Conservation (phyloP, 2,888 invertebrate species). For the Lymantria monacha region DNA sequence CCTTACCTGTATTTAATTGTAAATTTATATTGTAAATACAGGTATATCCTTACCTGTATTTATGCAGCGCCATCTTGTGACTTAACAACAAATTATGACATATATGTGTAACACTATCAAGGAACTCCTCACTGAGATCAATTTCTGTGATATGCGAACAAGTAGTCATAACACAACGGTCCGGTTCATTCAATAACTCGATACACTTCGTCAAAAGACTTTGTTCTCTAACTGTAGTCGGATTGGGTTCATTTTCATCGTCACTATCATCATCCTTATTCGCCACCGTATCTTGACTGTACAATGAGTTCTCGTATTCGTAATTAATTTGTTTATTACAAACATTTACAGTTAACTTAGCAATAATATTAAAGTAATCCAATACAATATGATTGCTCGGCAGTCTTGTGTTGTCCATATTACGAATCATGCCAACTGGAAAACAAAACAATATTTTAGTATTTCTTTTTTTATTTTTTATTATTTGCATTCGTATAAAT, state of each 20-base stretch:
- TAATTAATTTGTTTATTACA: constrained; percentile 71
- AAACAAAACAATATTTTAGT: constrained; percentile 33
- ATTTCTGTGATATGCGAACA: constrained; percentile 77
- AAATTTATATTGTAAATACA: no score
- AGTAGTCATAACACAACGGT: constrained; percentile 61
- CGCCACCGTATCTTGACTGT: constrained; percentile 68
- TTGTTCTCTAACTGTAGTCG: constrained; percentile 71
- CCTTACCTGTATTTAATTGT: no score
- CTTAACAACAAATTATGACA: constrained; percentile 93
- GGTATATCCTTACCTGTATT: constrained; percentile 87
- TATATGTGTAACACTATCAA: constrained; percentile 88
- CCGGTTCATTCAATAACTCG: constrained; percentile 84
- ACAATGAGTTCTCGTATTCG: constrained; percentile 72
- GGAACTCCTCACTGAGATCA: constrained; percentile 76
- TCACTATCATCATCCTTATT: constrained; percentile 83
- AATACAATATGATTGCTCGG: constrained; percentile 77
- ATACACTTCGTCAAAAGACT: constrained; percentile 81
- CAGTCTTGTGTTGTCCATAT: constrained; percentile 77
- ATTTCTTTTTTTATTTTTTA: no score
- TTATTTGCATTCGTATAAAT: no score
- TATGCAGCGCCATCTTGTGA: constrained; percentile 91
- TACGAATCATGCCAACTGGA: constrained; percentile 71
- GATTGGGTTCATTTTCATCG: constrained; percentile 76
- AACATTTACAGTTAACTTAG: constrained; percentile 67
- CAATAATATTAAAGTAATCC: constrained; percentile 70